Conservation (phyloP, 2,113 vertebrate species). For the Sula dactylatra region DNA sequence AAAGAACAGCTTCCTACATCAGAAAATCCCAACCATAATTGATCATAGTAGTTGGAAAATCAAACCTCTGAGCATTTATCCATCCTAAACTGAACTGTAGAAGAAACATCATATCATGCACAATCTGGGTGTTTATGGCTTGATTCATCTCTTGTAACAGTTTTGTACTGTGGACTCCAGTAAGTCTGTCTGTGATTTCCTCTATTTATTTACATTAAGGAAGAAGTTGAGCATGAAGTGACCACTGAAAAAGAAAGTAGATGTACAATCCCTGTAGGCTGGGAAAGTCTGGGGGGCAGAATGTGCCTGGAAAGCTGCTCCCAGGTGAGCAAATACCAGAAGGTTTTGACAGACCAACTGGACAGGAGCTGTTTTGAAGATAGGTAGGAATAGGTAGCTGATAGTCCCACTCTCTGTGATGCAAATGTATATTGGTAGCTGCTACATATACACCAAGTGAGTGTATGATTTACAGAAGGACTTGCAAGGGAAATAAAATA, state of each 20-base stretch:
- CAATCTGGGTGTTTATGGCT: background rate
- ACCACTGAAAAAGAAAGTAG: background rate
- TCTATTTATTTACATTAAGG: background rate
- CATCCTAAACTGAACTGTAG: background rate
- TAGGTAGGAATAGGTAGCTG: background rate
- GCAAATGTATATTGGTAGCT: background rate
- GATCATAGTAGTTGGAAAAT: background rate
- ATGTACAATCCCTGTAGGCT: background rate
- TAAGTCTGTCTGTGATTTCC: background rate
- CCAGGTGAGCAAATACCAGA: background rate
- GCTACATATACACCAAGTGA: background rate
- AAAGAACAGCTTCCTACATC: background rate
- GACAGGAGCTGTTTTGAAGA: background rate
- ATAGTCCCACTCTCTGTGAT: background rate
- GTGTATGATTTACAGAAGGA: background rate
- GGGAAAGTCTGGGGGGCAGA: background rate
- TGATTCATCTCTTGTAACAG: background rate
- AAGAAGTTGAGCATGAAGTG: background rate
- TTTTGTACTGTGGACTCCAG: background rate
- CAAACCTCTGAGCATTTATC: background rate
- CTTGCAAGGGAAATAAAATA: background rate
- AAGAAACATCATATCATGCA: background rate
- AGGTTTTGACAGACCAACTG: background rate
- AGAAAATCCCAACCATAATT: background rate
- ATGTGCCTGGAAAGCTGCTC: background rate